phyloP scores from a whole-genome alignment of 2,888 invertebrate genomes.

The Cryptocephalus moraei region DNA sequence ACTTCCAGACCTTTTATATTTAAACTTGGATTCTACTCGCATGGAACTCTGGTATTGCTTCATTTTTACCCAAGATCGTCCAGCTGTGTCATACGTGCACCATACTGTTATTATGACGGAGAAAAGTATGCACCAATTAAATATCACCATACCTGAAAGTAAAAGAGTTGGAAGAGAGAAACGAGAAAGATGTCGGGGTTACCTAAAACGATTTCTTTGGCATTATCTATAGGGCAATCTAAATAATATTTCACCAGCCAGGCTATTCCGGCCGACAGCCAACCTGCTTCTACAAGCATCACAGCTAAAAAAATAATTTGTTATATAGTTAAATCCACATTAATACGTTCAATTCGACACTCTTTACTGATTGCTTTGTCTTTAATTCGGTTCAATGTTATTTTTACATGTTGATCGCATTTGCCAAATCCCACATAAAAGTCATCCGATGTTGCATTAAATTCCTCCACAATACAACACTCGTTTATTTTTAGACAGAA shows the following conservation, averaged over 20 bases:
- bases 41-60: constrained; percentile 76
- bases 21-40: constrained; percentile 65
- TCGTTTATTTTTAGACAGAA: no score
- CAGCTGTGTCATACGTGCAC: constrained; percentile 83
- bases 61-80: constrained; percentile 83
- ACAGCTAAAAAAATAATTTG: constrained; percentile 49
- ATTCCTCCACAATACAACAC: no score
- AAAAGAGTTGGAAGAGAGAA: neutral
- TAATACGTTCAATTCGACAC: no score
- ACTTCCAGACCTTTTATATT: constrained; percentile 67
- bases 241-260: constrained; percentile 62
- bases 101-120: constrained; percentile 67
- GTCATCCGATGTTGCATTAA: no score
- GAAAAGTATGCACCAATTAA: constrained; percentile 65
- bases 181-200: constrained; percentile 24
- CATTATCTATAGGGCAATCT: constrained; percentile 54
- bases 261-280: constrained; percentile 61
- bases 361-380: no score
- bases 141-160: constrained; percentile 50
- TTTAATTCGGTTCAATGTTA: no score
- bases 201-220: constrained; percentile 68
- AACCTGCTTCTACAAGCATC: constrained; percentile 61
- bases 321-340: neutral
- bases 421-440: no score
- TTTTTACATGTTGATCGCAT: no score